Base-by-base conservation (phyloP, 1,140 invertebrate species). In the Caenorhabditis brenneri region DNA sequence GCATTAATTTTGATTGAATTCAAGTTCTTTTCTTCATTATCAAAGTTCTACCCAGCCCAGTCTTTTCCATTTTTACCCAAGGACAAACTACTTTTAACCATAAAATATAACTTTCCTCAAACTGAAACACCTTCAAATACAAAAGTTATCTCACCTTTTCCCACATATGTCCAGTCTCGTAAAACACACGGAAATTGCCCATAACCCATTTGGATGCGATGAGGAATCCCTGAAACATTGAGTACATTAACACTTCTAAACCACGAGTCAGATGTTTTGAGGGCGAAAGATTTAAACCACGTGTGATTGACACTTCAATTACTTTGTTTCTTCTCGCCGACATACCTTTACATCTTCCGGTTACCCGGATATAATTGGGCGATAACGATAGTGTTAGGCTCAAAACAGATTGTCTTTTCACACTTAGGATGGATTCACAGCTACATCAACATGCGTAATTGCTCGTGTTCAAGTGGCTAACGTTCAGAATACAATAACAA, bases 131-230 rank as follows among this genome's bases (percentile, higher is more conserved):
- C n/a, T n/a, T n/a, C n/a, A n/a, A n/a, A n/a, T n/a, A n/a, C n/a
- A n/a, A n/a, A n/a, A n/a, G n/a, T n/a, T n/a, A n/a, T n/a, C n/a
- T 46, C 31, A 84, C 82, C 69, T 89, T 89, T 39, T 89, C 89
- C 86, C 87, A 89, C 89, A 97, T 97, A 79, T 92, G 92, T 55
- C 88, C 87, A 7, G 93, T 93, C 19, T 94, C 93, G 80, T 93
- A 93, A 92, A 94, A 97, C 22, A 94, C 95, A 85, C 94, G 93
- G 90, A 93, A 96, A 90, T 96, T 96, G 9, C 94, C 95, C 9
- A 94, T 91, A 3, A 96, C 93, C 95, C 95, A 97, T 87, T 94
- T 93, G 60, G 94, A 92, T 15, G 95, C 94, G 69, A 96, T 92
- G 82, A 94, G 93, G 84, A 92, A 93, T 3, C 95, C 19, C 95